A percentile compares a stretch with the other conserved stretches of the same genome.
These are phyloP conservation scores for Xestia xanthographa DNA, from an alignment of 2,888 invertebrate genomes.

Conservation along the genomic window DNA sequence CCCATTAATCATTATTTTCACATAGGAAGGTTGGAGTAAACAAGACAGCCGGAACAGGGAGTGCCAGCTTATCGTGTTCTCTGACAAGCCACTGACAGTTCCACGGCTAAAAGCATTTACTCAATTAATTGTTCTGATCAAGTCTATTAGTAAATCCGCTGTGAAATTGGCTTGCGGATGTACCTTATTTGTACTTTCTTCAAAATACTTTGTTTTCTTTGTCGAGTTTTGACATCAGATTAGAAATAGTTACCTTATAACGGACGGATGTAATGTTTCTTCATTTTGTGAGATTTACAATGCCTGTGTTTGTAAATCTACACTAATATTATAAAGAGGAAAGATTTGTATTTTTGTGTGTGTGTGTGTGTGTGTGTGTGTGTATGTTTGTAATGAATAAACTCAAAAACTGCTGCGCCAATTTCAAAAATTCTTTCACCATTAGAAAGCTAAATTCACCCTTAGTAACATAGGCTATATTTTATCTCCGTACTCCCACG, in stretches of 20 bases:
- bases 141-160: not conserved
- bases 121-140: not conserved
- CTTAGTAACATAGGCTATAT: no score
- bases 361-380: no score
- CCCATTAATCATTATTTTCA: conserved; percentile 12
- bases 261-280: not conserved
- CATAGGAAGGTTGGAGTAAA: not conserved
- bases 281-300: not conserved
- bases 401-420: no score
- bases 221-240: not conserved
- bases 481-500: no score
- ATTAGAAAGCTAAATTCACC: no score
- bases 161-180: not conserved
- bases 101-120: conserved; percentile 16
- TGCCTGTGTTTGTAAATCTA: not conserved
- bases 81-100: conserved; percentile 1
- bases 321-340: no score
- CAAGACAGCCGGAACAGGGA: not conserved
- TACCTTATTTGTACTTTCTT: not conserved
- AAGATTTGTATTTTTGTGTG: no score
- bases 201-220: not conserved
- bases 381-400: no score
- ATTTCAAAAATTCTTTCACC: no score
- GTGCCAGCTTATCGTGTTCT: conserved; percentile 14
- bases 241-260: not conserved